Evolutionary conservation across 2,888 invertebrate species (phyloP).

Genomic region (Agonopterix heracliana): DNA sequence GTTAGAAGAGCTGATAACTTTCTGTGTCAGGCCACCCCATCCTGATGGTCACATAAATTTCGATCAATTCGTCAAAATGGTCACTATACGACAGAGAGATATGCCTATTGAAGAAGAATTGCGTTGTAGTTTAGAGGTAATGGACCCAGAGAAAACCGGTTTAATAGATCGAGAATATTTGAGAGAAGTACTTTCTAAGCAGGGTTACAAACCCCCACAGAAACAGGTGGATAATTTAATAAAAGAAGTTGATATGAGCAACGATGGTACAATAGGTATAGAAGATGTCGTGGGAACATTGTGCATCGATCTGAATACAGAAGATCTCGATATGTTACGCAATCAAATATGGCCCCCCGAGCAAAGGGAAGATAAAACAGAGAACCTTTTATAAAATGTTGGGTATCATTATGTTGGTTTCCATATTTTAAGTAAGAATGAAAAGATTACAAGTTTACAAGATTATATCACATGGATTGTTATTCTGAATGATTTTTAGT

Average conservation of each 20-base stretch:
- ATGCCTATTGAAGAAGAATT: slow-evolving; percentile 55
- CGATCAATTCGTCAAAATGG: slow-evolving; percentile 61
- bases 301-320: slow-evolving; percentile 58
- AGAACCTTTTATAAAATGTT: not conserved
- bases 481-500: no score
- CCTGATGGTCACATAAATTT: slow-evolving; percentile 53
- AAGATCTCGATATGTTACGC: slow-evolving; percentile 47
- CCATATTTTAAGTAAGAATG: no score
- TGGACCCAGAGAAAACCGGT: slow-evolving; percentile 47
- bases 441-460: no score
- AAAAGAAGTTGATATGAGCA: slow-evolving; percentile 60
- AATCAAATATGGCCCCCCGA: slow-evolving; percentile 5
- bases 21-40: slow-evolving; percentile 54
- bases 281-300: slow-evolving; percentile 65
- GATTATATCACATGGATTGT: no score
- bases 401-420: no score
- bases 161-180: slow-evolving; percentile 48
- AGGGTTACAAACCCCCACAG: slow-evolving; percentile 50
- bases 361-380: slow-evolving; percentile 4
- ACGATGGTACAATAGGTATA: slow-evolving; percentile 60
- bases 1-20: slow-evolving; percentile 50
- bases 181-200: slow-evolving; percentile 42
- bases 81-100: slow-evolving; percentile 53
- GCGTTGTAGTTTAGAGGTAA: slow-evolving; percentile 45
- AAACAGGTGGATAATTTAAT: slow-evolving; percentile 49